Base-by-base conservation (phyloP, 2,888 invertebrate species). In the Tipula confusa region DNA sequence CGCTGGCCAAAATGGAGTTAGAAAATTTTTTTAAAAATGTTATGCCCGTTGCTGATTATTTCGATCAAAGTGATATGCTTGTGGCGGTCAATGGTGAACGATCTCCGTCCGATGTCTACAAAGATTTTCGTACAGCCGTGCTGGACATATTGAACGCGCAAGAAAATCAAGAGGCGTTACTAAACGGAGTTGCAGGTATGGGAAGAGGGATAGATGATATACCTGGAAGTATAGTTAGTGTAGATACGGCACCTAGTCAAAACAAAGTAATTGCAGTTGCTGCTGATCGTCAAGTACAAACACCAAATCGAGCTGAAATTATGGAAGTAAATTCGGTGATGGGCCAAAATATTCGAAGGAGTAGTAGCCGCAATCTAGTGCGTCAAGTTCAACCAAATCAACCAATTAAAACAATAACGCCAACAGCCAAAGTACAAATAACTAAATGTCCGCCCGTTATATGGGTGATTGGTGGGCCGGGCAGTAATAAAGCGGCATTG, bases 21-120 rank as follows among this genome's bases (percentile, higher is more conserved):
- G 93, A 93, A 88, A 96, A 96, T 91, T 97, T 96, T 92, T 96
- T 95, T 88, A 94, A 93, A 88, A 95, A 94, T 89, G 96, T 96
- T 83, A 95, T 96, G 93, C 96, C 96, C 0, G 96, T 97, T 28
- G 96, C 96, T 0, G 97, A 97, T 88, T 96, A 96, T 90, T 96
- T 96, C 88, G 96, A 96, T 88, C 96, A 96, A 89, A 94, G 94
- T 87, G 95, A 95, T 87, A 94, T 96, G 92, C 90, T 94, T 79
- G 89, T 93, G 86, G 92, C 93, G 89, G 94, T 97, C 15, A 96
- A 96, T 87, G 97, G 97, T 6, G 97, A 97, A 89, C 91, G 97
- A 83, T 94, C 95, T 86, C 97, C 96, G 0, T 93, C 93, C 38
- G 96, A 96, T 87, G 96, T 97, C 9, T 97, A 96, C 90, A 93